Evolutionary conservation across 2,113 vertebrate genomes (phyloP).

Genomic region (Etheostoma cragini): DNA sequence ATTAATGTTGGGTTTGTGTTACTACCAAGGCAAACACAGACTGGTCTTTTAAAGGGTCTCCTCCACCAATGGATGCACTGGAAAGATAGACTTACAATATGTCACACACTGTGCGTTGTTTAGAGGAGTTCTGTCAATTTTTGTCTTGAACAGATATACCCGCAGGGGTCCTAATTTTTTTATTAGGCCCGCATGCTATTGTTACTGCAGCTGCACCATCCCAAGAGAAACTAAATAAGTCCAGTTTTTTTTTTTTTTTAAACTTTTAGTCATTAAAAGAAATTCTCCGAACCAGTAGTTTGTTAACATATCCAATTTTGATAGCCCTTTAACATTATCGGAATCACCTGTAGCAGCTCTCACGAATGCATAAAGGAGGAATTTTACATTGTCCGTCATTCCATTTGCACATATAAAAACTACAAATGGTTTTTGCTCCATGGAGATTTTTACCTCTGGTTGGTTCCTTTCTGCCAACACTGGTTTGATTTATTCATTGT

Average conservation of each 20-base stretch:
- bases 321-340: slow-evolving; percentile 2
- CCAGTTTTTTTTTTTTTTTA: background rate
- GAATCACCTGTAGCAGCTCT: slow-evolving; percentile 2
- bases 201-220: slow-evolving; percentile 26
- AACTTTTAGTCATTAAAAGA: background rate
- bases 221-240: slow-evolving; percentile 36
- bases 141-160: slow-evolving; percentile 47
- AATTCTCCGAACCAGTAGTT: slow-evolving; percentile 1
- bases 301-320: slow-evolving; percentile 18
- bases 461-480: slow-evolving; percentile 39
- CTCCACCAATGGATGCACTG: slow-evolving; percentile 47
- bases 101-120: slow-evolving; percentile 36
- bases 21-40: slow-evolving; percentile 66
- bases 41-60: slow-evolving; percentile 66
- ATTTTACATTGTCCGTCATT: slow-evolving; percentile 24
- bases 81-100: slow-evolving; percentile 64
- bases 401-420: slow-evolving; percentile 40
- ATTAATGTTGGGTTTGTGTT: slow-evolving; percentile 76
- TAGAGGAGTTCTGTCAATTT: slow-evolving; percentile 43
- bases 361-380: background rate
- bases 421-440: slow-evolving; percentile 33
- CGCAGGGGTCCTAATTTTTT: slow-evolving; percentile 19
- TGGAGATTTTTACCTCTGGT: slow-evolving; percentile 41
- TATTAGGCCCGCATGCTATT: slow-evolving; percentile 4
- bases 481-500: slow-evolving; percentile 61